Conservation (phyloP, 2,888 invertebrate species). For the Rhogogaster chlorosoma region DNA sequence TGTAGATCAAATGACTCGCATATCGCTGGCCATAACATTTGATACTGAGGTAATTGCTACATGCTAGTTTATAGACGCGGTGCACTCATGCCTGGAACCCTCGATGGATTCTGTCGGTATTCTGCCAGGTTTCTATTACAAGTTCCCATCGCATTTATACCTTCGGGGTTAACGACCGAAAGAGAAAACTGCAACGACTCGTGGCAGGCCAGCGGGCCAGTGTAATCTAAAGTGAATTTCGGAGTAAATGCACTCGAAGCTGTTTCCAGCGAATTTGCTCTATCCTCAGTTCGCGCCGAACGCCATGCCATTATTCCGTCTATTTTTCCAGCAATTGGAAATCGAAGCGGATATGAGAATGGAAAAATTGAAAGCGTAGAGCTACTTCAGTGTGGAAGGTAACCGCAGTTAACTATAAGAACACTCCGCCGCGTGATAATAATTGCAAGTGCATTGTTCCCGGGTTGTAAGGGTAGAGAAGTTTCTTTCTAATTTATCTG, state of each 20-base stretch:
- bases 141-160: conserved; percentile 61
- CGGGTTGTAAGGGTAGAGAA: conserved; percentile 17
- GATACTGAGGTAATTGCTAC: conserved; percentile 10
- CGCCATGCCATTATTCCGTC: conserved; percentile 23
- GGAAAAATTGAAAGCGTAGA: conserved; percentile 31
- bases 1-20: conserved; percentile 19
- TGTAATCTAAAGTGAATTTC: conserved; percentile 72
- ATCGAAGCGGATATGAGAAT: conserved; percentile 36
- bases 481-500: conserved; percentile 33
- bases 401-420: conserved; percentile 28
- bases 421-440: conserved; percentile 18
- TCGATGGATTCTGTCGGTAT: conserved; percentile 57
- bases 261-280: conserved; percentile 45
- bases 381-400: not conserved
- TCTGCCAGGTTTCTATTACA: conserved; percentile 68
- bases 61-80: not conserved
- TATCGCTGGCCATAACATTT: conserved; percentile 3
- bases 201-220: conserved; percentile 55
- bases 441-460: conserved; percentile 29
- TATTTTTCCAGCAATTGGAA: conserved; percentile 47
- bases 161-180: conserved; percentile 68
- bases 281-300: conserved; percentile 12
- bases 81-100: conserved; percentile 40
- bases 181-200: conserved; percentile 67
- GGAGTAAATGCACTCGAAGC: conserved; percentile 62